Evolutionary conservation across 2,888 invertebrate genomes (phyloP).

Genomic region (Megaustenia siamemsis): DNA sequence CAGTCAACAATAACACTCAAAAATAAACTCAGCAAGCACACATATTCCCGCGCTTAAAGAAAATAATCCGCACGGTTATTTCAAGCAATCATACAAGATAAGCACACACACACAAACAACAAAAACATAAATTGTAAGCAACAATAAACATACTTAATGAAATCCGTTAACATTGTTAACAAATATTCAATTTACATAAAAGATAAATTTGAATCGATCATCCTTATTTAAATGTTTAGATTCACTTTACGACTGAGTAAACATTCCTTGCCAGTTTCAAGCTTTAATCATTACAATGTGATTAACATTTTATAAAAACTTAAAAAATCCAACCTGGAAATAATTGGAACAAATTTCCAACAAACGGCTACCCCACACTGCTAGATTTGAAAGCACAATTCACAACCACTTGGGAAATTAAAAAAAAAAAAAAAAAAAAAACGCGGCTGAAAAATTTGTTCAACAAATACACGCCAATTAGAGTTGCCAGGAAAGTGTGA

Average conservation of each 20-base stretch:
- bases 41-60: too few relatives aligned
- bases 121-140: background rate
- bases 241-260: background rate
- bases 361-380: background rate
- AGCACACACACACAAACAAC: too few relatives aligned
- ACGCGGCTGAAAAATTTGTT: background rate
- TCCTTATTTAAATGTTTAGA: background rate
- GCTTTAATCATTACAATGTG: background rate
- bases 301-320: background rate
- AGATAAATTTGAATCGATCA: background rate
- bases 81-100: too few relatives aligned
- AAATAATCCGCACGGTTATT: too few relatives aligned
- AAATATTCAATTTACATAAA: background rate
- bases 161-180: background rate
- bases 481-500: background rate
- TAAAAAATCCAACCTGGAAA: background rate
- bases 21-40: too few relatives aligned
- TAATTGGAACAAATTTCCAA: background rate
- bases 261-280: background rate
- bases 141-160: too few relatives aligned
- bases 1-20: too few relatives aligned
- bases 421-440: too few relatives aligned
- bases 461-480: background rate
- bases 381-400: background rate
- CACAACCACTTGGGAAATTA: background rate